Percentiles rank a stretch among this genome's conserved stretches.
These are phyloP conservation scores for Conops quadrifasciatus DNA, from an alignment of 2,888 invertebrate genomes.

Conservation along the genomic window DNA sequence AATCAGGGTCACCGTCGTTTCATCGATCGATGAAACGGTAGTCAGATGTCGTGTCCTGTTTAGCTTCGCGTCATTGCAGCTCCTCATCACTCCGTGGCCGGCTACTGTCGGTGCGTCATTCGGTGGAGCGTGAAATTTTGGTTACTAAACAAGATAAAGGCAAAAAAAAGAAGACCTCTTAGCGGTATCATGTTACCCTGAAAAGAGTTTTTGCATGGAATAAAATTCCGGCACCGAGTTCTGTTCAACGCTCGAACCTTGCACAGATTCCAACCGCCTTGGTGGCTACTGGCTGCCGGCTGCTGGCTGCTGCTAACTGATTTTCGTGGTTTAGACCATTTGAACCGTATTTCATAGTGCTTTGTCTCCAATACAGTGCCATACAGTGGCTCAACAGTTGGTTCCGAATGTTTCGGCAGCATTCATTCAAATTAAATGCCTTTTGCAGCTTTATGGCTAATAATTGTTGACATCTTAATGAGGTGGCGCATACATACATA, in stretches of 20 bases:
- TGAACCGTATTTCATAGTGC: too few species aligned
- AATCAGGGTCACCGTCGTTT: slow-evolving; percentile 31
- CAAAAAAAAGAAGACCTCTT: background rate
- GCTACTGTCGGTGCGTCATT: slow-evolving; percentile 22
- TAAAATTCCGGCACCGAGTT: too few species aligned
- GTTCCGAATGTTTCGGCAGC: background rate
- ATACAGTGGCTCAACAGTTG: slow-evolving; percentile 33
- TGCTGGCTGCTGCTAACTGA: too few species aligned
- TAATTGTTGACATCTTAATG: slow-evolving; percentile 31
- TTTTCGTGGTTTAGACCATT: too few species aligned
- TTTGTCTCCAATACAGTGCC: too few species aligned
- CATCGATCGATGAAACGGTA: slow-evolving; percentile 34
- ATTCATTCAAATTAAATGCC: slow-evolving; percentile 14
- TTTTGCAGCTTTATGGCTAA: slow-evolving; percentile 19
- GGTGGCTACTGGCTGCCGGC: too few species aligned
- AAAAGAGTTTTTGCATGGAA: background rate
- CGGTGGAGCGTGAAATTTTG: slow-evolving; percentile 15
- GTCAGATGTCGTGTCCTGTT: slow-evolving; percentile 34
- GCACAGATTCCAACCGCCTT: too few species aligned
- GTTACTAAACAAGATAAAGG: slow-evolving; percentile 1
- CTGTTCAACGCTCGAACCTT: too few species aligned
- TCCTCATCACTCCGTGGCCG: slow-evolving; percentile 23
- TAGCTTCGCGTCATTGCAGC: slow-evolving; percentile 21
- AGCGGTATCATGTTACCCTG: slow-evolving; percentile 19
- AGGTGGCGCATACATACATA: background rate